Percentiles rank a stretch among this genome's conserved stretches.
These are phyloP conservation scores for Cynaeus angustus DNA, from an alignment of 2,888 invertebrate genomes.

Conservation along the genomic window DNA sequence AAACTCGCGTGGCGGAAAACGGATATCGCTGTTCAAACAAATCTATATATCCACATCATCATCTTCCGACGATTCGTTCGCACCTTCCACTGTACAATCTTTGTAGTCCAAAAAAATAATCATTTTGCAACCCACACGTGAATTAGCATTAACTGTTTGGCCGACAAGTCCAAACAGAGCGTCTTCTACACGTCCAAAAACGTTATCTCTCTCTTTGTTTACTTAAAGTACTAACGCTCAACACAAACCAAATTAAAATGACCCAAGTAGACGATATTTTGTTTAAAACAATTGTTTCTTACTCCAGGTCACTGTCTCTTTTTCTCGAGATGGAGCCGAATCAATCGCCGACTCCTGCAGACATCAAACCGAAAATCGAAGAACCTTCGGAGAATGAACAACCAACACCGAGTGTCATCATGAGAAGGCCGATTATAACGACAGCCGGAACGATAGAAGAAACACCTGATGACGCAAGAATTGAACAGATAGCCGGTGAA, in stretches of 20 bases:
- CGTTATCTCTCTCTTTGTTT: slow-evolving; percentile 41
- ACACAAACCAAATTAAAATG: slow-evolving; percentile 25
- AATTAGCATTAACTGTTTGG: slow-evolving; percentile 25
- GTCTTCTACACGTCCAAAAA: slow-evolving; percentile 34
- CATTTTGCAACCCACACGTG: slow-evolving; percentile 15
- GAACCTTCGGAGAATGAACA: slow-evolving; percentile 42
- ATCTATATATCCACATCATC: slow-evolving; percentile 50
- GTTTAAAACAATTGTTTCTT: slow-evolving; percentile 56
- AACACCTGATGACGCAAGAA: slow-evolving; percentile 56
- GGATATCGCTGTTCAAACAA: slow-evolving; percentile 66
- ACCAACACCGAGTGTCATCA: slow-evolving; percentile 56
- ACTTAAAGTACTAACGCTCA: slow-evolving; percentile 10
- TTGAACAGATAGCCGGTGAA: slow-evolving; percentile 65
- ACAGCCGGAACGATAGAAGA: slow-evolving; percentile 69
- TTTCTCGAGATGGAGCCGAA: slow-evolving; percentile 22
- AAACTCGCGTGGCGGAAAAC: slow-evolving; percentile 60
- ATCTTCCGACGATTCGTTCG: slow-evolving; percentile 63
- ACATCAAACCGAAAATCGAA: slow-evolving; percentile 52
- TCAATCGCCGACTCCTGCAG: slow-evolving; percentile 42
- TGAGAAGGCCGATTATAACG: slow-evolving; percentile 64
- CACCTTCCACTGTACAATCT: slow-evolving; percentile 56
- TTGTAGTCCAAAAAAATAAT: slow-evolving; percentile 33
- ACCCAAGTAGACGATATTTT: slow-evolving; percentile 17
- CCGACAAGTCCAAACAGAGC: slow-evolving; percentile 21
- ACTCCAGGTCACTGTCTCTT: slow-evolving; percentile 53